Base-by-base conservation (phyloP, 1,140 invertebrate species). In the Andricus grossulariae region DNA sequence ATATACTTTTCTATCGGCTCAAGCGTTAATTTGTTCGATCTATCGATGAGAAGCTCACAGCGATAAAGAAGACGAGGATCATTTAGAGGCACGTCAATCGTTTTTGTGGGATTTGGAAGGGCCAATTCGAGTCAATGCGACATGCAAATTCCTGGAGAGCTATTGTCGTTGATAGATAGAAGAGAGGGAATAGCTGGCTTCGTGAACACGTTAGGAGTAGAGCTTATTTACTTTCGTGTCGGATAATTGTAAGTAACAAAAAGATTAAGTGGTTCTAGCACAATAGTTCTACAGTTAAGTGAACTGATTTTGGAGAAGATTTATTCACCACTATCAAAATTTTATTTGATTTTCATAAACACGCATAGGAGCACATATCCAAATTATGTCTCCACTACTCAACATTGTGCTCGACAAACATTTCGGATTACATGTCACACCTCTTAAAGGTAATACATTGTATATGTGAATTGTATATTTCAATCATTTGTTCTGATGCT, bases 11-110 rank as follows among this genome's bases (percentile, higher is more conserved):
- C 4, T 21, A 16, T 39, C 25, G 13, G 13, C 15, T 39, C 25
- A 72, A 73, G 77, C 79, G 77, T 79, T 84, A 82, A 79, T 82
- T 84, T 80, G 78, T 78, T 82, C 80, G 80, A 78, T 32, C 21
- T 60, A 25, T 57, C 55, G 55, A 57, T 57, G 19, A 10, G 18
- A 32, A 15, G 21, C 57, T 60, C 21, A 60, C 57, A 25, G 21
- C 18, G 55, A 57, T 57, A 7, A 3, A 19, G 55, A 60, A 32
- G 32, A 60, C 21, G 57, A 32, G 21, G 25, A 66, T 66, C 25
- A 39, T 66, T 66, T 39, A 66, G 60, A 66, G 13, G 10, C 21
- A 66, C 51, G 51, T 75, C 25, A 52, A 76, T 74, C 75, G 77
- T 74, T 79, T 79, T 75, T 73, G 80, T 80, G 71, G 71, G 55